Percentiles rank a stretch among this genome's conserved stretches.
phyloP scores from a whole-genome alignment of 2,113 vertebrate species.

The Piaya cayana region DNA sequence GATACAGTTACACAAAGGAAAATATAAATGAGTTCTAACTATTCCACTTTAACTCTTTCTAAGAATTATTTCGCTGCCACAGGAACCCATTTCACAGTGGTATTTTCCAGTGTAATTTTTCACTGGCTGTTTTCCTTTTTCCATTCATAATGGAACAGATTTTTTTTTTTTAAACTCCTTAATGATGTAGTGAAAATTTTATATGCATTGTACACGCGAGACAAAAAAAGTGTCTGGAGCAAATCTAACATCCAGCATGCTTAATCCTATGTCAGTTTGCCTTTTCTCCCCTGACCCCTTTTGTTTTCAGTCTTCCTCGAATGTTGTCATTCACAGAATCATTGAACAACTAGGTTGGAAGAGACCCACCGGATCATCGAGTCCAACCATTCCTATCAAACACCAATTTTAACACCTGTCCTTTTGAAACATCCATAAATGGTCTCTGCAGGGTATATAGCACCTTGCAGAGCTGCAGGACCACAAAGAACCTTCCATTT shows the following conservation, averaged over 20 bases:
- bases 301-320: background rate
- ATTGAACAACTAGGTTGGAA: too few relatives aligned
- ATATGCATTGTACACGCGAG: conserved; percentile 36
- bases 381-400: too few relatives aligned
- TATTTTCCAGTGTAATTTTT: conserved; percentile 35
- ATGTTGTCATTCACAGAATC: background rate
- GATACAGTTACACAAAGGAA: conserved; percentile 26
- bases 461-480: background rate
- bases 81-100: background rate
- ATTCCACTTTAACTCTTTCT: conserved; percentile 29
- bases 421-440: background rate
- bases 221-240: conserved; percentile 42
- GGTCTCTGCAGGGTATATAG: background rate
- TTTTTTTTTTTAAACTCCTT: conserved; percentile 46
- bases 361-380: too few relatives aligned
- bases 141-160: conserved; percentile 16
- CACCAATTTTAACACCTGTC: background rate
- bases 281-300: background rate
- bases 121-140: background rate
- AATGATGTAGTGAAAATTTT: conserved; percentile 50
- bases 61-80: conserved; percentile 21
- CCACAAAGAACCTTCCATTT: background rate
- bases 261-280: background rate
- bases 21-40: conserved; percentile 1
- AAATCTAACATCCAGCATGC: conserved; percentile 26